Conservation (phyloP, 2,888 invertebrate genomes). For the Hipparchia semele region DNA sequence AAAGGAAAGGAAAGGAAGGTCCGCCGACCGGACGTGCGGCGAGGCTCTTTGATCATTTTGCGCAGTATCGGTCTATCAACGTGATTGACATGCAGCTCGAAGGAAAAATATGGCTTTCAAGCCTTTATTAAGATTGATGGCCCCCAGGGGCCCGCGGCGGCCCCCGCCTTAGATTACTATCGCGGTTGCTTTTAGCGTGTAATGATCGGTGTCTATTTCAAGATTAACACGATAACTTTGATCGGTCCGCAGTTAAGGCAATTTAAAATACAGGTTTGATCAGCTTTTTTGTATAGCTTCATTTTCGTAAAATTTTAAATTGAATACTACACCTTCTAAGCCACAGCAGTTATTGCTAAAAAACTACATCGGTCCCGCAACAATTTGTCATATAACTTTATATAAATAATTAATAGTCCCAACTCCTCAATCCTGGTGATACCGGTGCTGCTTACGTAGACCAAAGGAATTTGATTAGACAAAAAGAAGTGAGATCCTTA, state of each 20-base stretch:
- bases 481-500: too few relatives aligned
- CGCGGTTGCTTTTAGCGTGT: slow-evolving; percentile 40
- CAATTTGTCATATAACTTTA: too few relatives aligned
- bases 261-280: not conserved
- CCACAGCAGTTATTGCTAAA: too few relatives aligned
- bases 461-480: too few relatives aligned
- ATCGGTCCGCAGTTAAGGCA: not conserved
- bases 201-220: slow-evolving; percentile 33
- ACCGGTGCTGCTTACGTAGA: too few relatives aligned
- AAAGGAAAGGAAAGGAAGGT: slow-evolving; percentile 46
- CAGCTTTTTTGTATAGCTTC: too few relatives aligned
- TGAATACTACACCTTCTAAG: too few relatives aligned
- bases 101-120: slow-evolving; percentile 74
- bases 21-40: slow-evolving; percentile 52
- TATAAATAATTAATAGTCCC: too few relatives aligned
- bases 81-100: slow-evolving; percentile 67
- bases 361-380: too few relatives aligned
- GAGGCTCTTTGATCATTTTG: slow-evolving; percentile 35
- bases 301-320: too few relatives aligned
- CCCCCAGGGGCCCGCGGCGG: slow-evolving; percentile 53
- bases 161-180: slow-evolving; percentile 36
- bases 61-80: slow-evolving; percentile 52
- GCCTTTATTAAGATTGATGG: slow-evolving; percentile 76
- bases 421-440: too few relatives aligned
- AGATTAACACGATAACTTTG: slow-evolving; percentile 20